phyloP scores from a whole-genome alignment of 1,140 invertebrate species.

The Tetramorium simillimum region DNA sequence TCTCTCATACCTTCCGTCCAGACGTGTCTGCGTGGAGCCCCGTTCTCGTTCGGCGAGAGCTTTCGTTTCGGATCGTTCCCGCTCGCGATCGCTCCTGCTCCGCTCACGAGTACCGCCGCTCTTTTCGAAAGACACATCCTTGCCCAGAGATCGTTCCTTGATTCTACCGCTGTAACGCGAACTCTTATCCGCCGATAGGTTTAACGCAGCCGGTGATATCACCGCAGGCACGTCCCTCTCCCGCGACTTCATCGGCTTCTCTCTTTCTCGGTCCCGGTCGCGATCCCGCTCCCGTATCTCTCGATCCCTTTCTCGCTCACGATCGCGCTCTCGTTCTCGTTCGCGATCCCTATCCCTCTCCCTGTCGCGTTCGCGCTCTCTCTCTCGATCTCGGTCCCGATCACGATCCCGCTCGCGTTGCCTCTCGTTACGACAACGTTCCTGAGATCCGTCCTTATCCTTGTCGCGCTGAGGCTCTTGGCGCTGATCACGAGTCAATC shows the following conservation, averaged over 20 bases:
- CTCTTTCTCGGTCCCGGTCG: slow-evolving; percentile 74
- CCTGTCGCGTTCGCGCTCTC: slow-evolving; percentile 64
- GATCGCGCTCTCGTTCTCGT: slow-evolving; percentile 65
- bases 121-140: slow-evolving; percentile 76
- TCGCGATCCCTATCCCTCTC: slow-evolving; percentile 67
- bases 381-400: slow-evolving; percentile 68
- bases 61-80: slow-evolving; percentile 78
- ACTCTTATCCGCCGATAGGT: slow-evolving; percentile 69
- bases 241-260: slow-evolving; percentile 63
- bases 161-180: slow-evolving; percentile 75
- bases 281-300: slow-evolving; percentile 65
- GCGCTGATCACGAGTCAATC: slow-evolving; percentile 79
- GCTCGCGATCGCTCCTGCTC: slow-evolving; percentile 80
- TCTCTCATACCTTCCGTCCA: slow-evolving; percentile 79
- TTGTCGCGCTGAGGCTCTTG: slow-evolving; percentile 78
- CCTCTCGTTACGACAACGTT: slow-evolving; percentile 77
- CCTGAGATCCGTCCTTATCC: slow-evolving; percentile 81
- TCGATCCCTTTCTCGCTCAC: slow-evolving; percentile 62
- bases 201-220: slow-evolving; percentile 54
- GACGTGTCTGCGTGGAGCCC: slow-evolving; percentile 74
- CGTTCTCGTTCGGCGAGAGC: slow-evolving; percentile 76
- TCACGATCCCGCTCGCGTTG: slow-evolving; percentile 73
- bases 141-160: slow-evolving; percentile 76
- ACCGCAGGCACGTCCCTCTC: slow-evolving; percentile 65
- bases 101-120: slow-evolving; percentile 76